These are phyloP conservation scores for Clostera curtula DNA, from an alignment of 2,888 invertebrate genomes.

Conservation along the genomic window DNA sequence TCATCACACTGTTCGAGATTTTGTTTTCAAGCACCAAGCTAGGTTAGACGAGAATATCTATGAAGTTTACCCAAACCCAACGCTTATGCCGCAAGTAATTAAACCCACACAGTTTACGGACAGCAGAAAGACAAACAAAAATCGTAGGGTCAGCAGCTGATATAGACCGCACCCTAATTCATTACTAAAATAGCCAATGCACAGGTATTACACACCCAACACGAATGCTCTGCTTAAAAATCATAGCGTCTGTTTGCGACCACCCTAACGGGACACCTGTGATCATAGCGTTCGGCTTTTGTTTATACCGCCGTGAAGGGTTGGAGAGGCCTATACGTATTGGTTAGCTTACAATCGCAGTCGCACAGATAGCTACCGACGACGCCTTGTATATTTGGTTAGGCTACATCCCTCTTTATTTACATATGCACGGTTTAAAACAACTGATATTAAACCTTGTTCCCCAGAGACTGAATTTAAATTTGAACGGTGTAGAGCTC, in stretches of 20 bases:
- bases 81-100: no score
- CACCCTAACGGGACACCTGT: conserved; percentile 23
- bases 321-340: conserved; percentile 32
- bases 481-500: conserved; percentile 29
- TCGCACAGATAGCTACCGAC: conserved; percentile 41
- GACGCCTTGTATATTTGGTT: conserved; percentile 65
- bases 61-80: no score
- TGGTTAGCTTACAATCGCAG: conserved; percentile 39
- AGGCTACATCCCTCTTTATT: conserved; percentile 63
- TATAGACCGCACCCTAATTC: conserved; percentile 10
- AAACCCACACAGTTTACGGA: no score
- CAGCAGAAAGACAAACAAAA: no score
- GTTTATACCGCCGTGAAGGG: conserved; percentile 13
- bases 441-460: conserved; percentile 41
- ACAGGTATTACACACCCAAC: conserved; percentile 19
- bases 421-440: conserved; percentile 36
- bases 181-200: conserved; percentile 13
- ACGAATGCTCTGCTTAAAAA: conserved; percentile 33
- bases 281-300: conserved; percentile 10
- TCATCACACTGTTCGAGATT: no score
- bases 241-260: conserved; percentile 34
- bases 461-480: conserved; percentile 24
- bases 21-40: no score
- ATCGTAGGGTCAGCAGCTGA: no score
- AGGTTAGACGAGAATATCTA: no score